These are phyloP conservation scores for Cervus canadensis DNA, from an alignment of 2,113 vertebrate species.

Conservation along the genomic window DNA sequence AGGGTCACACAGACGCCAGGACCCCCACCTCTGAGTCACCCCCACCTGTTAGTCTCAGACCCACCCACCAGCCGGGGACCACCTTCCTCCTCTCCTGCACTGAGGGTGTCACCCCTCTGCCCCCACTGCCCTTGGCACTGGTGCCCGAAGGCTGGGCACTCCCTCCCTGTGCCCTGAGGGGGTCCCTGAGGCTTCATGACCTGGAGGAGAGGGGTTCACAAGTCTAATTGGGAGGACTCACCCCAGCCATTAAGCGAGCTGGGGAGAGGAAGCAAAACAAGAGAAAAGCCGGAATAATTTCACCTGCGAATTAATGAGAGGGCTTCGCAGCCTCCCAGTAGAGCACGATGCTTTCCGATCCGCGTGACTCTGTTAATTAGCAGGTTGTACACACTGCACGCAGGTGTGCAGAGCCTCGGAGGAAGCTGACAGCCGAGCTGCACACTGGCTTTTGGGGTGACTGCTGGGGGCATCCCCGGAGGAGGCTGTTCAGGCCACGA, in stretches of 20 bases:
- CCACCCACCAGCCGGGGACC: neutral
- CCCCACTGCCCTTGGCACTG: neutral
- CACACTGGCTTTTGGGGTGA: neutral
- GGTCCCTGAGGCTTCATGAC: neutral
- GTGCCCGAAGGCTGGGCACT: neutral
- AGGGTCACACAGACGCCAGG: neutral
- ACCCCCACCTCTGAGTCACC: neutral
- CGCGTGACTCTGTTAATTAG: slow-evolving; percentile 64
- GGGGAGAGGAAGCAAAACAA: slow-evolving; percentile 21
- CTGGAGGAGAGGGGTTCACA: neutral
- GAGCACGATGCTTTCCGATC: slow-evolving; percentile 58
- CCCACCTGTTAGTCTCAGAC: accelerated
- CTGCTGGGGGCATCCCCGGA: neutral
- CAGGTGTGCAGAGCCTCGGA: slow-evolving; percentile 26
- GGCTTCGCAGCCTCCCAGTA: slow-evolving; percentile 26
- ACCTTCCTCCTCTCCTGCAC: neutral
- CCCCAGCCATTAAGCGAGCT: slow-evolving; percentile 41
- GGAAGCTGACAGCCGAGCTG: neutral
- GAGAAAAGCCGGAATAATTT: slow-evolving; percentile 42
- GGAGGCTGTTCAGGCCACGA: accelerated
- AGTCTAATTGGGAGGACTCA: slow-evolving; percentile 56
- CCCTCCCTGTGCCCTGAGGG: neutral
- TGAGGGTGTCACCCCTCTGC: neutral
- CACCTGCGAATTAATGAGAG: slow-evolving; percentile 47
- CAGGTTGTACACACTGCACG: slow-evolving; percentile 28